Base-by-base conservation (phyloP, 2,888 invertebrate genomes). In the Caenorhabditis plicata region DNA sequence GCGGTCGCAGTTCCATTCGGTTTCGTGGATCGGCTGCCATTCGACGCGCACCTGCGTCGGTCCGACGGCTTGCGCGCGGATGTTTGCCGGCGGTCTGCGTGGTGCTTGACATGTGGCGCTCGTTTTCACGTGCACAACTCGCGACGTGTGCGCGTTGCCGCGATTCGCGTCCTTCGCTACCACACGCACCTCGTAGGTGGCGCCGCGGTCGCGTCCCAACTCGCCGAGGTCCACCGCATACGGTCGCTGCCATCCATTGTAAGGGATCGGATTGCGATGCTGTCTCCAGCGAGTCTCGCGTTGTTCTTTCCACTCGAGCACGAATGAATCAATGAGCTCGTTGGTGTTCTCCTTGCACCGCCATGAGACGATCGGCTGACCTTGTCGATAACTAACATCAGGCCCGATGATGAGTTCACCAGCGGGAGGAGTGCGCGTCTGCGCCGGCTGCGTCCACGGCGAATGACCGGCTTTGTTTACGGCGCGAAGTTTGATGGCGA, bases 1-100 rank as follows among this genome's bases (percentile, higher is more conserved):
- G 26, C 68, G 68, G 47, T 81, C 78, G 46, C 80, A 80, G 49
- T 77, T 78, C 80, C 80, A 80, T 55, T 81, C 78, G 22, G 67
- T 50, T 42, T 78, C 77, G 31, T 68, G 61, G 17, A 80, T 56
- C n/a, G 80, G 77, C 48, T 71, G 70, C 80, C 80, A 80, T n/a
- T 66, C 72, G 35, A 81, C 64, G 15, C 75, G 71, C 36, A 81
- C 74, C 52, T 78, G 75, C 9, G 73, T 77, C n/a, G 81, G 79
- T 8, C 81, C 81, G 13, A 78, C 42, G 7, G 80, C 71, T 1
- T 71, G 46, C 13, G 73, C 75, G 29, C 64, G 66, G 19, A 80
- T 58, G 27, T 73, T 68, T 19, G 65, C 50, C 20, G 80, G 80
- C 1, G 78, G 47, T 23, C 74, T 44, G 26, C 73, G 38, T 13